A percentile compares a stretch with the other conserved stretches of the same genome.
Conservation (phyloP, 2,888 invertebrate species). For the Trichopoda pennipes region DNA sequence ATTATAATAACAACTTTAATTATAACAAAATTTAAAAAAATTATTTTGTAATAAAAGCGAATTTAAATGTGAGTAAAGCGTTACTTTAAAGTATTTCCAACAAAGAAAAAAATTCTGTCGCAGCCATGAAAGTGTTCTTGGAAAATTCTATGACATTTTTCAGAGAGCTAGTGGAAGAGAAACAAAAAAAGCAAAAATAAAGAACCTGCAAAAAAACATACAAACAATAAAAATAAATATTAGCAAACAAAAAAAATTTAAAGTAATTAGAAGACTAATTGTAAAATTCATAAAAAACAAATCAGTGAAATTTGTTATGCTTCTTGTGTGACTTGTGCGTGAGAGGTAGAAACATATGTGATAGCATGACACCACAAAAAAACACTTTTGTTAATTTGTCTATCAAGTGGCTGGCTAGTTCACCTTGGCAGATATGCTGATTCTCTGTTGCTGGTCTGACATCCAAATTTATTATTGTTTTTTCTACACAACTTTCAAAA, state of each 20-base stretch:
- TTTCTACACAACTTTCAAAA: constrained; percentile 2
- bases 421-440: constrained; percentile 56
- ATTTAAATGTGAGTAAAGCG: constrained; percentile 54
- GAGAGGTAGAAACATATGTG: constrained; percentile 2
- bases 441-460: constrained; percentile 10
- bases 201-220: constrained; percentile 27
- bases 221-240: constrained; percentile 38
- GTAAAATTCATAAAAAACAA: constrained; percentile 4
- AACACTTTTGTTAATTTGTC: constrained; percentile 20
- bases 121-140: constrained; percentile 58
- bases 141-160: constrained; percentile 41
- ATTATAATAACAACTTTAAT: constrained; percentile 17
- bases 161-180: not conserved
- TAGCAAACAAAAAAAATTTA: not conserved
- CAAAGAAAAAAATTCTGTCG: constrained; percentile 39
- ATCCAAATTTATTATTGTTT: constrained; percentile 35
- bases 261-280: not conserved
- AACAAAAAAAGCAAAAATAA: constrained; percentile 19
- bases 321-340: not conserved
- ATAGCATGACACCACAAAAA: not conserved
- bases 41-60: constrained; percentile 13
- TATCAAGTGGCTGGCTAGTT: constrained; percentile 39
- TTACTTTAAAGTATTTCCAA: constrained; percentile 26
- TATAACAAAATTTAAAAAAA: constrained; percentile 10
- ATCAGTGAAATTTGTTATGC: not conserved